Evolutionary conservation across 2,113 vertebrate genomes (phyloP).

Genomic region (Pterocles orientalis): DNA sequence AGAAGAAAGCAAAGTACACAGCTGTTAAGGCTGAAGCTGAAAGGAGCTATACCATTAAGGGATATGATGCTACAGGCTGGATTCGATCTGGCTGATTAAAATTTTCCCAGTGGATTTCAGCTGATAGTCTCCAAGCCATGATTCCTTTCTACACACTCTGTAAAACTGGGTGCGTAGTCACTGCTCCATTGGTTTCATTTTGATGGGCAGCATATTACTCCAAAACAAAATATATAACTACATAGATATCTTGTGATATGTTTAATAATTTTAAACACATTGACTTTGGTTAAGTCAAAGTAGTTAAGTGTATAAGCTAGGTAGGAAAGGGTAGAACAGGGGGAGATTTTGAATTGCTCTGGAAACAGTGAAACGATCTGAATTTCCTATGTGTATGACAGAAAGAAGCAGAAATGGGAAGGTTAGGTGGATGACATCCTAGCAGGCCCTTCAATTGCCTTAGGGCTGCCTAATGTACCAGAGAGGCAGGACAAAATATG

Average conservation of each 20-base stretch:
- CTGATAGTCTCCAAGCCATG: neutral
- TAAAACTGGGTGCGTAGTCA: neutral
- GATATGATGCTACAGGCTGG: neutral
- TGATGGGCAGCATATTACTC: neutral
- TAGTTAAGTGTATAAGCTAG: neutral
- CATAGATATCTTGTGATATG: neutral
- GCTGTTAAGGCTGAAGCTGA: neutral
- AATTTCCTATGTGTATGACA: neutral
- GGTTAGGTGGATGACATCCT: neutral
- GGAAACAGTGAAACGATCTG: neutral
- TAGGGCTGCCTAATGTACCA: constrained; percentile 44
- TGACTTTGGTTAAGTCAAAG: neutral
- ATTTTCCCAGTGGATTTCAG: neutral
- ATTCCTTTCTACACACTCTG: neutral
- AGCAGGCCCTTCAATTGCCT: neutral
- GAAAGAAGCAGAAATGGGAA: neutral
- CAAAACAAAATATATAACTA: neutral
- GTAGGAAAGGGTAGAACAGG: neutral
- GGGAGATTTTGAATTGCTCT: neutral
- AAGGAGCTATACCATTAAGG: neutral
- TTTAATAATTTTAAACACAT: neutral
- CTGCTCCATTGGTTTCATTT: accelerated
- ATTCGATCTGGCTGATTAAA: neutral
- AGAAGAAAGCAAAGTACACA: neutral
- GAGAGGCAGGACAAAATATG: neutral